These are phyloP conservation scores for Zosterops japonicus DNA, from an alignment of 2,113 vertebrate species.

Conservation along the genomic window DNA sequence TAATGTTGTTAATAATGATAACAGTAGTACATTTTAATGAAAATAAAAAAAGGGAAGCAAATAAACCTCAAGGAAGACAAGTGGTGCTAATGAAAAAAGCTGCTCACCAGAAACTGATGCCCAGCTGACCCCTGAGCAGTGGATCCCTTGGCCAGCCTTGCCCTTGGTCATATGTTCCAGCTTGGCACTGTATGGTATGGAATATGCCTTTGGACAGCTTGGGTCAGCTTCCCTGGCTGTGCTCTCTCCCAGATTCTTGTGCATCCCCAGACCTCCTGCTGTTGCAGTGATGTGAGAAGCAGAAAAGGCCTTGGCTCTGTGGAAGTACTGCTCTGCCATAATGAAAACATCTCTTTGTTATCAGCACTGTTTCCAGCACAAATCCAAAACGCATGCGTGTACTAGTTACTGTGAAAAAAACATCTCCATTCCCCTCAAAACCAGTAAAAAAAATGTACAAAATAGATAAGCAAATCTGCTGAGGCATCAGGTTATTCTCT, in stretches of 20 bases:
- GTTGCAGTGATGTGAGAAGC: background rate
- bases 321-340: background rate
- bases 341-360: background rate
- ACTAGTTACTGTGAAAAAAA: background rate
- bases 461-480: background rate
- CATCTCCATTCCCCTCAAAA: background rate
- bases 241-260: background rate
- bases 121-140: background rate
- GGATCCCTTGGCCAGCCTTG: rapidly evolving
- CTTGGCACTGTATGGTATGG: background rate
- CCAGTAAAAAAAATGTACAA: background rate
- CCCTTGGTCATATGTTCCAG: background rate
- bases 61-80: background rate
- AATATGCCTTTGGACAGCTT: background rate
- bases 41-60: background rate
- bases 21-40: background rate
- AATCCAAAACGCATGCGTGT: background rate
- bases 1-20: background rate
- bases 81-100: background rate
- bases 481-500: background rate
- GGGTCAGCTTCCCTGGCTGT: background rate
- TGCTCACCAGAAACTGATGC: rapidly evolving
- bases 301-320: background rate
- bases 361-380: background rate
- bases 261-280: background rate